These are phyloP conservation scores for Ceratina australensis DNA, from an alignment of 1,140 invertebrate species.

Conservation along the genomic window DNA sequence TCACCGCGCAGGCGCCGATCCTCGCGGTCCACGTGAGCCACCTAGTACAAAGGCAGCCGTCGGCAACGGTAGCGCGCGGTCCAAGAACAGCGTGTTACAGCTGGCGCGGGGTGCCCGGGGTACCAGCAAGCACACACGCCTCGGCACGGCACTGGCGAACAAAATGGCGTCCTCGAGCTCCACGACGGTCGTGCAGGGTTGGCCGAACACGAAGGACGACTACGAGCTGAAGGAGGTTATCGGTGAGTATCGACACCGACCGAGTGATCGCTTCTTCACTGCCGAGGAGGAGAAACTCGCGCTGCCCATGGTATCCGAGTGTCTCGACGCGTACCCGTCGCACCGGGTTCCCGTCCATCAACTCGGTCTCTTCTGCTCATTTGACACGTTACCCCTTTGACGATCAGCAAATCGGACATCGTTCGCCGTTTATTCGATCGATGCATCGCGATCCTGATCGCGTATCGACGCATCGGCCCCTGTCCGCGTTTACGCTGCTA, in stretches of 20 bases:
- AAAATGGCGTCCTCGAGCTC: constrained; percentile 86
- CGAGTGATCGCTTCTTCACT: not conserved
- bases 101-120: constrained; percentile 63
- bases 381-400: not conserved
- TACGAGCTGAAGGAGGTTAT: constrained; percentile 97
- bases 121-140: constrained; percentile 69
- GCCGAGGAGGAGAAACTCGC: not conserved
- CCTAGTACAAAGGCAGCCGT: constrained; percentile 42
- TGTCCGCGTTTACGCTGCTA: constrained; percentile 3
- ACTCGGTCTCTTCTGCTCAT: not conserved
- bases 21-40: constrained; percentile 32
- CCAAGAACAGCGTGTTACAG: constrained; percentile 52
- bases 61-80: constrained; percentile 16
- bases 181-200: constrained; percentile 82
- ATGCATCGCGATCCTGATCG: not conserved
- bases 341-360: constrained; percentile 4
- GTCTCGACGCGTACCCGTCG: too few relatives aligned
- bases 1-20: constrained; percentile 13
- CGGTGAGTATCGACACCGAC: constrained; percentile 81
- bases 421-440: too few relatives aligned
- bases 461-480: not conserved
- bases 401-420: too few relatives aligned
- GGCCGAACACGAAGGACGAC: constrained; percentile 96
- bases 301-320: too few relatives aligned
- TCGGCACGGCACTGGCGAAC: constrained; percentile 83